Conservation (phyloP, 2,113 vertebrate genomes). For the Mus pahari region DNA sequence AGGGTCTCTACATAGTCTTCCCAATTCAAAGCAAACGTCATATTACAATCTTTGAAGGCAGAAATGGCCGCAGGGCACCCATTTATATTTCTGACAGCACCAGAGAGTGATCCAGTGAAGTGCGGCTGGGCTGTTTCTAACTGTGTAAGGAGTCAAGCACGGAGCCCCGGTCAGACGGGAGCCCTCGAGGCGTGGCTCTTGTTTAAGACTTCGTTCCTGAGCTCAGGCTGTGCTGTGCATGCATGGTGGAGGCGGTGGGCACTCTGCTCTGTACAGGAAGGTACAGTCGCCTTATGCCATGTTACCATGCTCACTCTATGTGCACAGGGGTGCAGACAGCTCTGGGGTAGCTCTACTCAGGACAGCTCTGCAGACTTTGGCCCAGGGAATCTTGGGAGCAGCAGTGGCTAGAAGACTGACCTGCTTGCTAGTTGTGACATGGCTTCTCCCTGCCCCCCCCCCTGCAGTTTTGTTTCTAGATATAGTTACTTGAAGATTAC, state of each 20-base stretch:
- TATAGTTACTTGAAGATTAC: neutral
- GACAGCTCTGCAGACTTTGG: neutral
- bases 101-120: neutral
- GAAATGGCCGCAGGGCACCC: neutral
- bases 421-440: fast-evolving
- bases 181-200: neutral
- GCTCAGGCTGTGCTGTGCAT: neutral
- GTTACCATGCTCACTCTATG: neutral
- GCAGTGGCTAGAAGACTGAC: neutral
- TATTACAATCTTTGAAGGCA: neutral
- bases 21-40: neutral
- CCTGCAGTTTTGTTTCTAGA: conserved; percentile 3
- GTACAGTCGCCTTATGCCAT: neutral
- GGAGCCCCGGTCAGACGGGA: neutral
- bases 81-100: conserved; percentile 25
- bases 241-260: neutral
- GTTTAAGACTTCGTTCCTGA: neutral
- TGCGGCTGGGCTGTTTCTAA: neutral
- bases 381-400: neutral
- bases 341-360: neutral
- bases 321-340: neutral
- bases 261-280: neutral
- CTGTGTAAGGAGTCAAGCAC: neutral
- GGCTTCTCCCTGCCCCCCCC: neutral
- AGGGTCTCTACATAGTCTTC: neutral